phyloP scores from a whole-genome alignment of 2,888 invertebrate genomes.

The Schrankia costaestrigalis region DNA sequence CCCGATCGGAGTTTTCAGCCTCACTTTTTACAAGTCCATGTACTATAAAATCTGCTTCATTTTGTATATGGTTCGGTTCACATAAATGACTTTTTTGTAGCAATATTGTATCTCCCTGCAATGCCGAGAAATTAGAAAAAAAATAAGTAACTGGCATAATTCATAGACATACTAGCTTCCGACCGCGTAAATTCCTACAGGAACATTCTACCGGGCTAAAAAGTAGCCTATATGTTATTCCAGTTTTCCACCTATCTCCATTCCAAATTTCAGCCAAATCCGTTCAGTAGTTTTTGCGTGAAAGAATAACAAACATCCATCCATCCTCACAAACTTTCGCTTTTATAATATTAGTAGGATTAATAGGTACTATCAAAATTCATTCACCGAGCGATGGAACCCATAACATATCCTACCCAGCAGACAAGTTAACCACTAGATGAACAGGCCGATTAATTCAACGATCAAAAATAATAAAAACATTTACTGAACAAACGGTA shows the following conservation, averaged over 20 bases:
- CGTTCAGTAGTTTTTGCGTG: too few relatives aligned
- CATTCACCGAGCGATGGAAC: not conserved
- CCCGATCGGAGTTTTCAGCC: not conserved
- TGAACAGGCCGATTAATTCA: not conserved
- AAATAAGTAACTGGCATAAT: not conserved
- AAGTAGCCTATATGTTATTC: too few relatives aligned
- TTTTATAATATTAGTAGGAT: too few relatives aligned
- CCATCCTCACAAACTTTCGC: too few relatives aligned
- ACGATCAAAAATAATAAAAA: slow-evolving; percentile 1
- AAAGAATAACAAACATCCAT: too few relatives aligned
- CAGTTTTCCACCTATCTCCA: too few relatives aligned
- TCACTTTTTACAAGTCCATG: slow-evolving; percentile 1
- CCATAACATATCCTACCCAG: not conserved
- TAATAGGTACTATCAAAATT: too few relatives aligned
- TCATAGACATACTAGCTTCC: not conserved
- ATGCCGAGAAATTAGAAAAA: not conserved
- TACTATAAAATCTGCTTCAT: slow-evolving; percentile 1
- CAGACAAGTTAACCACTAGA: slow-evolving; percentile 1
- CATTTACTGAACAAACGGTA: not conserved
- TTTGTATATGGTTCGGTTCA: not conserved
- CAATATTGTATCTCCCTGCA: slow-evolving; percentile 1
- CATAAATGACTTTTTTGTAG: slow-evolving; percentile 1
- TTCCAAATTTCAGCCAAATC: too few relatives aligned
- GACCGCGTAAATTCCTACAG: too few relatives aligned
- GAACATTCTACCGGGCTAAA: too few relatives aligned